A percentile compares a stretch with the other conserved stretches of the same genome.
Conservation (phyloP, 2,113 vertebrate genomes). For the Ciconia maguari region DNA sequence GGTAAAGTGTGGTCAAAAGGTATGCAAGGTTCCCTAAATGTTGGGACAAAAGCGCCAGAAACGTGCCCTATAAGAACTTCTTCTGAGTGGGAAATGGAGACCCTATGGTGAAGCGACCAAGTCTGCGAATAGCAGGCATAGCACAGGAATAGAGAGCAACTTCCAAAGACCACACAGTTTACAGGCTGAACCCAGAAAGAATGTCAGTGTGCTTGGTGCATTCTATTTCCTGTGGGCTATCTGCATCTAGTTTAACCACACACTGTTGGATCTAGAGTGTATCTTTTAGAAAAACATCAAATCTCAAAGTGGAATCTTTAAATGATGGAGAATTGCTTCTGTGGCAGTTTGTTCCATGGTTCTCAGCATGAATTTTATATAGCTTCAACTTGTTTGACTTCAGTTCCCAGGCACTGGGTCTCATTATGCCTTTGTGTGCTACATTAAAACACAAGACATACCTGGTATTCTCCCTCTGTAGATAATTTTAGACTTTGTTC, state of each 20-base stretch:
- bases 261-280: background rate
- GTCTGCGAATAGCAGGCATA: background rate
- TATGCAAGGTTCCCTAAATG: background rate
- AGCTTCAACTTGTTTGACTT: constrained; percentile 20
- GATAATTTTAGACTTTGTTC: background rate
- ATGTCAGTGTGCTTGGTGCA: background rate
- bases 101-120: background rate
- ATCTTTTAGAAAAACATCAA: constrained; percentile 7
- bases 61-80: background rate
- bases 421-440: background rate
- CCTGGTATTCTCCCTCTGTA: background rate
- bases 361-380: constrained; percentile 27
- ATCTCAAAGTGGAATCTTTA: constrained; percentile 3
- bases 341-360: background rate
- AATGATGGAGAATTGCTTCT: constrained; percentile 4
- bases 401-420: background rate
- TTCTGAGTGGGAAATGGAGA: background rate
- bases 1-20: background rate
- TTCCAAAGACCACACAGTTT: constrained; percentile 19
- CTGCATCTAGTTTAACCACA: constrained; percentile 1
- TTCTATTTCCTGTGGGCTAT: background rate
- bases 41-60: background rate
- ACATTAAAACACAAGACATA: background rate
- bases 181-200: background rate
- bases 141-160: background rate